phyloP scores from a whole-genome alignment of 2,888 invertebrate genomes.

The Piscicola geometra region DNA sequence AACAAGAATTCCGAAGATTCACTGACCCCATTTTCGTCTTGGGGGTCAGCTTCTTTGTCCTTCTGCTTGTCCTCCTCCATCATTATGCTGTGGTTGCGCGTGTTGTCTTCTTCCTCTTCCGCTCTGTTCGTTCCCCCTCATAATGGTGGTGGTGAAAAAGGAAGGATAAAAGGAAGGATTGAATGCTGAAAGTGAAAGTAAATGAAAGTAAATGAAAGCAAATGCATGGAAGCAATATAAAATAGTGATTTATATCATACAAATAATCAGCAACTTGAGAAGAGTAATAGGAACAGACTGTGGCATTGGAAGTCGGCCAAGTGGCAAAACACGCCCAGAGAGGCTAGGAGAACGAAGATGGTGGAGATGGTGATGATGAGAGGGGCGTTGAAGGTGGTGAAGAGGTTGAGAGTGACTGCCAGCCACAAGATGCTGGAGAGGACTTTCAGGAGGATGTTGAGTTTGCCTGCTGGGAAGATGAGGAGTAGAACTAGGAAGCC shows the following conservation, averaged over 20 bases:
- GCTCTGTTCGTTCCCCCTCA: not conserved
- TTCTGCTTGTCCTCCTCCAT: not conserved
- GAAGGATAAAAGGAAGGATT: too few species aligned
- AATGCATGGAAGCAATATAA: too few species aligned
- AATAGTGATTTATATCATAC: too few species aligned
- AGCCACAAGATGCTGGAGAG: conserved; percentile 71
- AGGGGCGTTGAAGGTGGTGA: conserved; percentile 67
- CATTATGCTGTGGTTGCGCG: not conserved
- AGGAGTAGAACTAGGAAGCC: conserved; percentile 70
- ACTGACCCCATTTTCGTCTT: too few species aligned
- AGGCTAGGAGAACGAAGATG: conserved; percentile 63
- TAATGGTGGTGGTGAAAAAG: too few species aligned
- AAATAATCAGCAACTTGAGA: too few species aligned
- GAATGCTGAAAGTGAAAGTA: too few species aligned
- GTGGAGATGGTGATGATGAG: conserved; percentile 65
- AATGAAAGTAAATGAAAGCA: too few species aligned
- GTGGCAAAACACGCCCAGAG: conserved; percentile 60
- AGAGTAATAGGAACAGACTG: too few species aligned
- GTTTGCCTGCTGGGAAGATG: conserved; percentile 71
- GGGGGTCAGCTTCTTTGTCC: too few species aligned
- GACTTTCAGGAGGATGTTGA: conserved; percentile 60
- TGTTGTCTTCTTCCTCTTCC: not conserved
- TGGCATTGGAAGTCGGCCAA: conserved; percentile 42
- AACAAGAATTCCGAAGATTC: too few species aligned
- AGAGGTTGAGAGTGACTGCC: conserved; percentile 69